Evolutionary conservation across 2,113 vertebrate species (phyloP).

Genomic region (Tragelaphus buxtoni): DNA sequence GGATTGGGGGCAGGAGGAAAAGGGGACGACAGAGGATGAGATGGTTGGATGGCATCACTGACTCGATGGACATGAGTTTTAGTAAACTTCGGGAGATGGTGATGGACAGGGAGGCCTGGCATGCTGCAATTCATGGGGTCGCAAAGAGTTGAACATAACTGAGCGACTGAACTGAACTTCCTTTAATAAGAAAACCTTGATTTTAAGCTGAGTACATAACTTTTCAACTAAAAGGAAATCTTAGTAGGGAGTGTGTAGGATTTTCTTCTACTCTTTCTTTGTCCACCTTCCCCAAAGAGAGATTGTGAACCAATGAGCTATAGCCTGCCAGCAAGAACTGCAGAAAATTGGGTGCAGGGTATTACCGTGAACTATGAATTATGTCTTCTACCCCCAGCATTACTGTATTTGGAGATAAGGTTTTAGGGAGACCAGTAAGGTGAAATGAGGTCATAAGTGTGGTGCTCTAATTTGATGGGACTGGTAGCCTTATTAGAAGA

Average conservation of each 20-base stretch:
- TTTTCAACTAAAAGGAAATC: neutral
- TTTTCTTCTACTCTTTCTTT: neutral
- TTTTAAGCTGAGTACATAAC: neutral
- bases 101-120: too few relatives aligned
- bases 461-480: neutral
- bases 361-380: neutral
- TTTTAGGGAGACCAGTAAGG: neutral
- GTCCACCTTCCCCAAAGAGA: neutral
- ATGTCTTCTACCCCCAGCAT: neutral
- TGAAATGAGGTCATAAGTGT: neutral
- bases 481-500: neutral
- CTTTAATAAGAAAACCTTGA: neutral
- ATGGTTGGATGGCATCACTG: too few relatives aligned
- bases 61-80: too few relatives aligned
- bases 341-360: neutral
- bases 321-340: neutral
- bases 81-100: too few relatives aligned
- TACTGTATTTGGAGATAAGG: neutral
- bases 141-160: too few relatives aligned
- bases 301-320: neutral
- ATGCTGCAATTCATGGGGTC: rapidly evolving
- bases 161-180: too few relatives aligned
- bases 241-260: neutral
- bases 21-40: too few relatives aligned
- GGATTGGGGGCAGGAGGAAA: too few relatives aligned